Base-by-base conservation (phyloP, 1,140 invertebrate genomes). In the Drosophila quadrilineata region DNA sequence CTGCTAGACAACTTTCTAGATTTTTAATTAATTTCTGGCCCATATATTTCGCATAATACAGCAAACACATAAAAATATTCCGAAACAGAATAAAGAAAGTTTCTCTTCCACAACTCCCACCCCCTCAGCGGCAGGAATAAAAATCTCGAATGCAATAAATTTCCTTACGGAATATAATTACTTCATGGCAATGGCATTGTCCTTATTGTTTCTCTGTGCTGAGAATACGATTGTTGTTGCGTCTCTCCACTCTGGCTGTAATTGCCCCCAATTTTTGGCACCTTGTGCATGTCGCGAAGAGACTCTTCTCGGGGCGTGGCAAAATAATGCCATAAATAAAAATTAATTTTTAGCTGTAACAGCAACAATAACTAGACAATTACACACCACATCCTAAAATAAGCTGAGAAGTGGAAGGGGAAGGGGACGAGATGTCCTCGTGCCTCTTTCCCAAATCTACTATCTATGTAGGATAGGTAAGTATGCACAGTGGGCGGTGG, bases 311-410 rank as follows among this genome's bases (percentile, higher is more conserved):
- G 36, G 1, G n/a, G n/a, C n/a, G 33, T 35, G 31, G 22, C 31
- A 48, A 52, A 26, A n/a, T n/a, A 36, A 43, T 41, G 52, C 56
- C 71, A 71, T 58, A 75, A 69, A 73, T 73, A 76, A 73, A 84
- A 84, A 82, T 82, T 76, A 75, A 75, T 77, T 71, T 79, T 57
- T 59, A 69, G 57, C 71, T 54, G 65, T 31, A 71, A 56, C 56
- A 53, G 60, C 59, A 76, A 67, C 72, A 82, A 71, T 75, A 79
- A 71, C 68, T 65, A 79, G 79, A 84, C 79, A 84, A 85, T 84
- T 84, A 84, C 70, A 84, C 62, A 66, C 73, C 65, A 76, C 64
- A 76, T 52, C 58, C 58, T n/a, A 64, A 64, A 85, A 77, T 84
- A 48, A 85, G 64, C 21, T 8, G 9, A 12, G 17, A 14, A 33